Conservation (phyloP, 1,140 invertebrate species). For the Diorhabda sublineata region DNA sequence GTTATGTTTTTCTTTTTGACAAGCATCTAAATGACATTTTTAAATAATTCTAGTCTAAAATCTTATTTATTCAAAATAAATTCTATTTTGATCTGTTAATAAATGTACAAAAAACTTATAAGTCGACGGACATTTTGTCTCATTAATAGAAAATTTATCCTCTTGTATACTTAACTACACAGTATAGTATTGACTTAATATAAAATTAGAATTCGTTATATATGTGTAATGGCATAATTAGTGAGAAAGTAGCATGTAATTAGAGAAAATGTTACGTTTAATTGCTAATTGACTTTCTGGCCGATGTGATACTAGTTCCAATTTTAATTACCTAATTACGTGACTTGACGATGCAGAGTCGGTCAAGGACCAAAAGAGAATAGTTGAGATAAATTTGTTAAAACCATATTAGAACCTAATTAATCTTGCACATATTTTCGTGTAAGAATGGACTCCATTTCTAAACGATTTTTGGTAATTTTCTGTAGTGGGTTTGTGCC, state of each 20-base stretch:
- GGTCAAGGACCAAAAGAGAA: constrained; percentile 10
- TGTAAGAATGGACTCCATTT: no score
- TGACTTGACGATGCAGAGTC: constrained; percentile 44
- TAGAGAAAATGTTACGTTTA: constrained; percentile 62
- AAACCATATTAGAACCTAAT: background rate
- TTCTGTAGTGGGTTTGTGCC: no score
- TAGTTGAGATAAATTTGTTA: background rate
- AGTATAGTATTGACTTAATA: constrained; percentile 17
- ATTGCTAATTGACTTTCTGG: constrained; percentile 62
- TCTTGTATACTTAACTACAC: constrained; percentile 8
- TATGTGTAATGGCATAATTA: constrained; percentile 49
- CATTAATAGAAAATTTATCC: background rate
- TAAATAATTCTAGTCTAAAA: no score
- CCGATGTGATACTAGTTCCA: constrained; percentile 56
- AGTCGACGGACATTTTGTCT: no score
- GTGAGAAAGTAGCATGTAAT: constrained; percentile 57
- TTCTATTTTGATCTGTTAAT: no score
- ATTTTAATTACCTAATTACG: constrained; percentile 63
- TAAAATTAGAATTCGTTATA: constrained; percentile 24
- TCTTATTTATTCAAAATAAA: no score
- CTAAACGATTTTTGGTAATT: no score
- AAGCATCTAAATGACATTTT: no score
- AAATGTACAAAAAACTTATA: no score
- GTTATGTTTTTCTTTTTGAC: no score
- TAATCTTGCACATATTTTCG: no score